Conservation (phyloP, 2,888 invertebrate species). For the Drosophila acutilabella region DNA sequence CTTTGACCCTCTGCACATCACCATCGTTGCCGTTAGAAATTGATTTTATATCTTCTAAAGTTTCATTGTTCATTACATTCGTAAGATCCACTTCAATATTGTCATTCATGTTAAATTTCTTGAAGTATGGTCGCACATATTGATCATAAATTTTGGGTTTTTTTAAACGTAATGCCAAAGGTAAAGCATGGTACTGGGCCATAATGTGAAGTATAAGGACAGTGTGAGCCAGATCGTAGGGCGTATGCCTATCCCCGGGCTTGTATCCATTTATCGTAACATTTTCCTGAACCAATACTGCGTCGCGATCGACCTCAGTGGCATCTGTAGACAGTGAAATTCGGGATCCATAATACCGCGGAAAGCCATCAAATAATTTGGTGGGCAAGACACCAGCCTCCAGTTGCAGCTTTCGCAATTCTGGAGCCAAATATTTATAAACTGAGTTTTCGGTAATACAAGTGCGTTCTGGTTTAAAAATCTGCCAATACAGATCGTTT, state of each 20-base stretch:
- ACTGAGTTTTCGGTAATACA: conserved; percentile 87
- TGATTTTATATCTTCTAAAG: conserved; percentile 54
- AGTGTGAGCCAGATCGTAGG: conserved; percentile 86
- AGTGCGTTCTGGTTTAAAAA: conserved; percentile 87
- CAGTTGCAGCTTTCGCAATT: conserved; percentile 85
- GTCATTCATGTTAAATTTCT: conserved; percentile 69
- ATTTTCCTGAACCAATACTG: conserved; percentile 87
- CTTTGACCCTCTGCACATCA: conserved; percentile 53
- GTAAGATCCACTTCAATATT: conserved; percentile 49
- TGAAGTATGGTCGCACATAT: conserved; percentile 84
- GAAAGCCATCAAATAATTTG: conserved; percentile 85
- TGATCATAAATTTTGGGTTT: conserved; percentile 85
- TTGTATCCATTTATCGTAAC: conserved; percentile 86
- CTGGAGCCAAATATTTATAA: conserved; percentile 86
- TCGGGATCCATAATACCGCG: conserved; percentile 87
- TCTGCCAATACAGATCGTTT: conserved; percentile 86
- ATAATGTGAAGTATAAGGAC: conserved; percentile 85
- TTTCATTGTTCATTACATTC: conserved; percentile 54
- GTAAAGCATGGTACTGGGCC: conserved; percentile 87
- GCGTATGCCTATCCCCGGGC: conserved; percentile 85
- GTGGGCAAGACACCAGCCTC: conserved; percentile 85
- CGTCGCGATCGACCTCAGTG: conserved; percentile 86
- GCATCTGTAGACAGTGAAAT: conserved; percentile 82
- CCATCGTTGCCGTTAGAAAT: conserved; percentile 58
- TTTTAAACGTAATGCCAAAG: conserved; percentile 86